phyloP scores from a whole-genome alignment of 1,140 invertebrate genomes.

The Bombus consobrinus region DNA sequence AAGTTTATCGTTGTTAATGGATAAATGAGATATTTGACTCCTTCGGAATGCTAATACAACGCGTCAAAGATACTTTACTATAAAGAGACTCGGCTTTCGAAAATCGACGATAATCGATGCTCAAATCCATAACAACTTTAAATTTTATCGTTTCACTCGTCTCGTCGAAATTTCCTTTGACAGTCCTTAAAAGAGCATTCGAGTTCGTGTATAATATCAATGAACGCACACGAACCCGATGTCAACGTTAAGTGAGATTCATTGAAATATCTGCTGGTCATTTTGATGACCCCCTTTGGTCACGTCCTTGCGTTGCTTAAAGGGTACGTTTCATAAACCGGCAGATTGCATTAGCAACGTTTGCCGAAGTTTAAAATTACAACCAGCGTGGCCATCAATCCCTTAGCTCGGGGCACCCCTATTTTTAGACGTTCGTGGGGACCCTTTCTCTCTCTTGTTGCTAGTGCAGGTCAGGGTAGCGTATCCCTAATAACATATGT shows the following conservation, averaged over 20 bases:
- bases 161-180: not conserved
- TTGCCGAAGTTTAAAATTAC: conserved; percentile 64
- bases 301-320: not conserved
- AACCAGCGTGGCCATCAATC: conserved; percentile 57
- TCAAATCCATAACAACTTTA: too few relatives aligned
- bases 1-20: not conserved
- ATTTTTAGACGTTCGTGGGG: conserved; percentile 54
- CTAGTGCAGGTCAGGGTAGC: conserved; percentile 65
- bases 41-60: too few relatives aligned
- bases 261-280: conserved; percentile 35
- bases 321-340: conserved; percentile 44
- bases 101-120: not conserved
- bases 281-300: conserved; percentile 39
- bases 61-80: not conserved
- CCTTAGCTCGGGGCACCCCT: conserved; percentile 56
- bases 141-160: not conserved
- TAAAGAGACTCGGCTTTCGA: not conserved
- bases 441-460: conserved; percentile 31
- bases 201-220: not conserved
- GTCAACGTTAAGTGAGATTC: conserved; percentile 29
- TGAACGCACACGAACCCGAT: not conserved
- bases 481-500: conserved; percentile 63
- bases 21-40: not conserved
- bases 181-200: not conserved
- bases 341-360: conserved; percentile 60